These are phyloP conservation scores for Meloidogyne chitwoodi DNA, from an alignment of 1,140 invertebrate genomes.

Conservation along the genomic window DNA sequence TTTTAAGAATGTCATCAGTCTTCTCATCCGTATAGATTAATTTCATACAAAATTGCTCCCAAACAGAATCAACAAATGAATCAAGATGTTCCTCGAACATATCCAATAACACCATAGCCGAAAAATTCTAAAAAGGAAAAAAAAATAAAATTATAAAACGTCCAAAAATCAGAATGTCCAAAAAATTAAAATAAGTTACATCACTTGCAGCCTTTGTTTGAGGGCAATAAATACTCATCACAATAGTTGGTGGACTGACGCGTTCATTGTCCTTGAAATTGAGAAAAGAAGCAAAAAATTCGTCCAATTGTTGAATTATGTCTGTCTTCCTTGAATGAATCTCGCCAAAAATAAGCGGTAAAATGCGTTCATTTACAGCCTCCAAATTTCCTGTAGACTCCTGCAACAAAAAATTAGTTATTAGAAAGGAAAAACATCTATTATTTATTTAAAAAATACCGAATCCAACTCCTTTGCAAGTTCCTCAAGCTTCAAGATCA, in stretches of 20 bases:
- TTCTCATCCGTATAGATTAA: slow-evolving; percentile 3
- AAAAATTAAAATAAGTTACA: slow-evolving; percentile 6
- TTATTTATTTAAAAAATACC: neutral
- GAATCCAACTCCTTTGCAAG: slow-evolving; percentile 9
- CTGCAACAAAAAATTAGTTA: neutral
- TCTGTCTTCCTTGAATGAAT: slow-evolving; percentile 17
- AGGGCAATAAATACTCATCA: slow-evolving; percentile 14
- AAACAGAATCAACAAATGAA: slow-evolving; percentile 23
- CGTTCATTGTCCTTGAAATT: slow-evolving; percentile 18
- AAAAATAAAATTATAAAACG: neutral
- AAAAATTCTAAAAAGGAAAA: slow-evolving; percentile 13
- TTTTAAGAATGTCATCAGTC: neutral
- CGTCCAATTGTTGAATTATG: slow-evolving; percentile 6
- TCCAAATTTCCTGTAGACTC: slow-evolving; percentile 8
- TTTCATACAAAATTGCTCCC: slow-evolving; percentile 20
- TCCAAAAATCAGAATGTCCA: neutral
- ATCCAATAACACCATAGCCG: slow-evolving; percentile 15
- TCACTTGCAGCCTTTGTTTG: slow-evolving; percentile 5
- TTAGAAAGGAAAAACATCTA: neutral
- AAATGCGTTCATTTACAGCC: slow-evolving; percentile 24
- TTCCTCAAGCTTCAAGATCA: slow-evolving; percentile 15
- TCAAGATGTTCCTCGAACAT: slow-evolving; percentile 13
- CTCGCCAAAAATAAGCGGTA: slow-evolving; percentile 14
- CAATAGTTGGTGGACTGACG: slow-evolving; percentile 1
- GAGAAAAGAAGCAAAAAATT: slow-evolving; percentile 17